Conservation (phyloP, 2,797 vertebrate species). For the Carcharodon carcharias region DNA sequence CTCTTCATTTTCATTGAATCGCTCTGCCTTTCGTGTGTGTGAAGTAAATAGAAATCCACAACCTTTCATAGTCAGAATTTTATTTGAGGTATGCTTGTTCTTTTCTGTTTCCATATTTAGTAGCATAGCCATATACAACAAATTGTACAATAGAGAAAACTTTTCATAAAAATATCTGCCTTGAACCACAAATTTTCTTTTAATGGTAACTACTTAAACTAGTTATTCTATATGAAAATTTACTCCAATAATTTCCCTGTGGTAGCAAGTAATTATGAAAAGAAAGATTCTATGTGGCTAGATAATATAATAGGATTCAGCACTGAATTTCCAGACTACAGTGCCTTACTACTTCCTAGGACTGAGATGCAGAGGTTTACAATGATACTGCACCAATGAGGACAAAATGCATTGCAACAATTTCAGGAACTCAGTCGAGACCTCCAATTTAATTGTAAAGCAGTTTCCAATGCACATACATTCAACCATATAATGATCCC, state of each 20-base stretch:
- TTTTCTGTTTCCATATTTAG: constrained; percentile 71
- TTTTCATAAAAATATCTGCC: constrained; percentile 76
- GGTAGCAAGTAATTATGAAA: constrained; percentile 80
- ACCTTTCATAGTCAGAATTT: constrained; percentile 46
- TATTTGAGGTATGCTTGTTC: constrained; percentile 75
- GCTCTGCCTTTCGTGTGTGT: not conserved
- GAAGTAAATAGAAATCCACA: constrained; percentile 22
- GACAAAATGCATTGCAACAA: constrained; percentile 67
- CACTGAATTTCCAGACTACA: constrained; percentile 69
- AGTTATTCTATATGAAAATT: constrained; percentile 76
- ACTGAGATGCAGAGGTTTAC: constrained; percentile 82
- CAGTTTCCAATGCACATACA: constrained; percentile 82
- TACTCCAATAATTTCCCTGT: constrained; percentile 64
- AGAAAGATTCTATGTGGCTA: constrained; percentile 69
- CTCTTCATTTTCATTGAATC: not conserved
- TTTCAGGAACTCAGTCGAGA: constrained; percentile 57
- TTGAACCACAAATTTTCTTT: constrained; percentile 69
- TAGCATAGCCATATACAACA: constrained; percentile 74
- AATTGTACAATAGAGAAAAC: constrained; percentile 75
- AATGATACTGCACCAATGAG: constrained; percentile 75
- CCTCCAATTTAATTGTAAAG: constrained; percentile 87
- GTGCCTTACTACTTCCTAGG: constrained; percentile 71
- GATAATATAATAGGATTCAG: constrained; percentile 68
- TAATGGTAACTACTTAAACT: constrained; percentile 73
- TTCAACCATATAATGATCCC: constrained; percentile 84